These are phyloP conservation scores for Nomada lathburiana DNA, from an alignment of 2,888 invertebrate genomes.

Conservation along the genomic window DNA sequence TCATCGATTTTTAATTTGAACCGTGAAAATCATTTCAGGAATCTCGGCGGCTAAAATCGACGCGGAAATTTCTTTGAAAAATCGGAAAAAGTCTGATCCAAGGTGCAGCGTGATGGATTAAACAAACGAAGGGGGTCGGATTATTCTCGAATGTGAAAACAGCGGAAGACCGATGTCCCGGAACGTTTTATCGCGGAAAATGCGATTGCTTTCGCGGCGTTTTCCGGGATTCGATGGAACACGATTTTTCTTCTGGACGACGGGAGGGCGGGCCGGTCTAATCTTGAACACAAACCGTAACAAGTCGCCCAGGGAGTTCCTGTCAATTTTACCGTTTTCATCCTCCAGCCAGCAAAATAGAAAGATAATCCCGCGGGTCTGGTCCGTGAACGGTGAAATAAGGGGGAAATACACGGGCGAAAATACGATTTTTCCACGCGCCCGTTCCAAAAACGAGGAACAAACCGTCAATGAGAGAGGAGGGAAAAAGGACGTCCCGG, in stretches of 20 bases:
- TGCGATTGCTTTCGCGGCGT: slow-evolving; percentile 30
- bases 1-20: background rate
- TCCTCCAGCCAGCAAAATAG: slow-evolving; percentile 30
- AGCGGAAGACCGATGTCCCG: background rate
- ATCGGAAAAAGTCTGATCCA: too few species aligned
- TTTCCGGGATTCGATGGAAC: slow-evolving; percentile 36
- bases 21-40: background rate
- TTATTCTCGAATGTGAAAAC: background rate
- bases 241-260: slow-evolving; percentile 37
- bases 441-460: too few species aligned
- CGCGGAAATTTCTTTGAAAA: too few species aligned
- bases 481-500: background rate
- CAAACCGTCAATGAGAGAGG: too few species aligned
- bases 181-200: slow-evolving; percentile 27
- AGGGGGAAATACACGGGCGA: slow-evolving; percentile 7
- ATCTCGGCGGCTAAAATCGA: background rate
- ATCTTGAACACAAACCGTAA: slow-evolving; percentile 47
- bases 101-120: background rate
- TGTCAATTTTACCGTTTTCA: slow-evolving; percentile 47
- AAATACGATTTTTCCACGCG: slow-evolving; percentile 11
- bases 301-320: slow-evolving; percentile 39
- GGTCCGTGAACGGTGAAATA: slow-evolving; percentile 13
- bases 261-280: slow-evolving; percentile 11
- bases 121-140: background rate
- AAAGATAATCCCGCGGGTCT: slow-evolving; percentile 35